phyloP scores from a whole-genome alignment of 2,797 vertebrate genomes.

The Diplodus puntazzo region DNA sequence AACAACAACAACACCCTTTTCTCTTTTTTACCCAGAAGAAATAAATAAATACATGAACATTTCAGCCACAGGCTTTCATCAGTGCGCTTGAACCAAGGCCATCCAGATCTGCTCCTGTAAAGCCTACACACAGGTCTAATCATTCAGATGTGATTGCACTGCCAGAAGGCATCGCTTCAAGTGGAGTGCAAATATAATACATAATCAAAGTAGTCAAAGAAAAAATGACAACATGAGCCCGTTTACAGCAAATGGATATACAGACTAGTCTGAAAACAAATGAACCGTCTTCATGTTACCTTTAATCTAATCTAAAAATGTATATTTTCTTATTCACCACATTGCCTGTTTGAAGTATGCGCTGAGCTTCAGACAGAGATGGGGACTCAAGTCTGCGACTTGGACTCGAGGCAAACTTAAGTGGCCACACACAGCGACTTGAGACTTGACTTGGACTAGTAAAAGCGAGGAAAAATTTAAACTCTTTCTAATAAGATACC shows the following conservation, averaged over 20 bases:
- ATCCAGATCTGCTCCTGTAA: not conserved
- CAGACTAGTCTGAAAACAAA: not conserved
- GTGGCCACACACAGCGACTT: too few relatives aligned
- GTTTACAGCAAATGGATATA: not conserved
- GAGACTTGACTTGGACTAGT: too few relatives aligned
- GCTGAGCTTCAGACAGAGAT: too few relatives aligned
- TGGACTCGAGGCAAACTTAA: too few relatives aligned
- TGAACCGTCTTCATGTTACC: not conserved
- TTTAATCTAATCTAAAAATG: not conserved
- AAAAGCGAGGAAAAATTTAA: not conserved
- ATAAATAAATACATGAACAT: conserved; percentile 23
- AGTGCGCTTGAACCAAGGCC: conserved; percentile 38
- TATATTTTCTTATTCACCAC: too few relatives aligned
- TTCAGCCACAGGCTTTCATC: conserved; percentile 30
- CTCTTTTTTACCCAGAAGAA: not conserved
- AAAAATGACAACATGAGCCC: not conserved
- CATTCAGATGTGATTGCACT: conserved; percentile 20
- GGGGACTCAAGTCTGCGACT: too few relatives aligned
- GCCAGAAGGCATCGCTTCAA: conserved; percentile 34
- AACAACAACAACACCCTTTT: not conserved
- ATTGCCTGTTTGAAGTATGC: too few relatives aligned
- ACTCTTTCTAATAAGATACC: not conserved
- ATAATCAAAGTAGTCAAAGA: not conserved
- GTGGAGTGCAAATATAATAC: not conserved
- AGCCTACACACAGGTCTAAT: conserved; percentile 22